These are phyloP conservation scores for Pygmarrhopalites habei DNA, from an alignment of 1,140 invertebrate genomes.

Conservation along the genomic window DNA sequence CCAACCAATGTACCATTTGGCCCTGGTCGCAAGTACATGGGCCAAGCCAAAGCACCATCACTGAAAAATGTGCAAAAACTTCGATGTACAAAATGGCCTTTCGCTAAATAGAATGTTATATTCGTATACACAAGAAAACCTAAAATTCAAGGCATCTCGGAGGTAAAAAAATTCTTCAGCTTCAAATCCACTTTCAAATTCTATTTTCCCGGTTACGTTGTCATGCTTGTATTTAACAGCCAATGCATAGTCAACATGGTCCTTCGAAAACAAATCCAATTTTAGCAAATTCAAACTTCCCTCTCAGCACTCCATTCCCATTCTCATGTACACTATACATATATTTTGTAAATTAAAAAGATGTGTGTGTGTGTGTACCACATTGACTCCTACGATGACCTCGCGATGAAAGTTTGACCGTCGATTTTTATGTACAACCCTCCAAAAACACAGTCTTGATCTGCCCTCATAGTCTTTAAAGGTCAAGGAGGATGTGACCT, in stretches of 20 bases:
- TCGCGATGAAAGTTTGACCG: not conserved
- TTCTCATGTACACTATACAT: no score
- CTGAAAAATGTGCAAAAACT: no score
- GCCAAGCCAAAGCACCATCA: no score
- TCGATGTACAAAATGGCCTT: no score
- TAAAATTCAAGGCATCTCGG: slow-evolving; percentile 28
- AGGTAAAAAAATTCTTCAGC: slow-evolving; percentile 19
- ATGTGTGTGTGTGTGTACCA: not conserved
- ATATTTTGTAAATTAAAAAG: not conserved
- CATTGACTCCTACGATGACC: not conserved
- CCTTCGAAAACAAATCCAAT: not conserved
- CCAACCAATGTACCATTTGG: slow-evolving; percentile 19
- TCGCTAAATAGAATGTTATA: no score
- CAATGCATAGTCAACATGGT: not conserved
- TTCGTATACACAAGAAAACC: no score
- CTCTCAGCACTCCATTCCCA: no score
- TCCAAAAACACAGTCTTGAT: no score
- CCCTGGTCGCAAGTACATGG: not conserved
- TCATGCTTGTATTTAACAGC: not conserved
- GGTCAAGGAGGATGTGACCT: no score
- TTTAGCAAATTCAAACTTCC: no score
- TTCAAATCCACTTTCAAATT: slow-evolving; percentile 28
- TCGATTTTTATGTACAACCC: not conserved
- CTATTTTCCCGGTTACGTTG: not conserved
- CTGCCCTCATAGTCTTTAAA: no score